Percentiles rank a stretch among this genome's conserved stretches.
phyloP scores from a whole-genome alignment of 1,140 invertebrate species.

The Aphidius gifuensis region DNA sequence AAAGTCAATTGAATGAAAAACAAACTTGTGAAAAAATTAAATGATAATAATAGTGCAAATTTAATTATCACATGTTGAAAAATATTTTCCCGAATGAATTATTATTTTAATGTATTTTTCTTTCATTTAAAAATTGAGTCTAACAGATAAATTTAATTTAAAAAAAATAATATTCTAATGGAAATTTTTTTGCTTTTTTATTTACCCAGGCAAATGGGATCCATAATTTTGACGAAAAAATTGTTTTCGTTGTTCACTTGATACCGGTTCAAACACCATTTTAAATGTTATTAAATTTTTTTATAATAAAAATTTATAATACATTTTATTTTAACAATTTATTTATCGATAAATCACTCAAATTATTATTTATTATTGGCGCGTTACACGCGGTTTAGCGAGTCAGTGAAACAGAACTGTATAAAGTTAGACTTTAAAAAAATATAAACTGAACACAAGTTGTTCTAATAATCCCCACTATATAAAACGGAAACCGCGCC shows the following conservation, averaged over 20 bases:
- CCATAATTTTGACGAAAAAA: conserved; percentile 47
- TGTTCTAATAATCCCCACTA: conserved; percentile 28
- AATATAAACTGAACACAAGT: conserved; percentile 32
- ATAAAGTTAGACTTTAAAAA: conserved; percentile 37
- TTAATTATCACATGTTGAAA: too few relatives aligned
- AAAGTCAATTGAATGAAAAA: too few relatives aligned
- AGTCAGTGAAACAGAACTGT: conserved; percentile 46
- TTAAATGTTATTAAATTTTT: conserved; percentile 1
- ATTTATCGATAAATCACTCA: background rate
- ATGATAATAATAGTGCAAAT: too few relatives aligned
- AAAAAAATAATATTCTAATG: too few relatives aligned
- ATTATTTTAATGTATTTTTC: too few relatives aligned
- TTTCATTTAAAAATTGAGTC: too few relatives aligned
- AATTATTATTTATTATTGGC: background rate
- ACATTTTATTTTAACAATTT: too few relatives aligned
- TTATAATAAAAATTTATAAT: background rate
- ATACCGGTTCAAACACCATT: conserved; percentile 47
- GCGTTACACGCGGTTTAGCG: conserved; percentile 33
- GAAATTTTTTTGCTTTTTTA: background rate
- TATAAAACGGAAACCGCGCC: conserved; percentile 28
- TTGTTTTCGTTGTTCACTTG: conserved; percentile 40
- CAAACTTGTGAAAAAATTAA: too few relatives aligned
- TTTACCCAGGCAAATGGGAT: conserved; percentile 51
- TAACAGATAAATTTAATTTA: too few relatives aligned
- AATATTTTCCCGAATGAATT: too few relatives aligned